These are phyloP conservation scores for Pelochelys cantorii DNA, from an alignment of 2,797 vertebrate genomes.

Conservation along the genomic window DNA sequence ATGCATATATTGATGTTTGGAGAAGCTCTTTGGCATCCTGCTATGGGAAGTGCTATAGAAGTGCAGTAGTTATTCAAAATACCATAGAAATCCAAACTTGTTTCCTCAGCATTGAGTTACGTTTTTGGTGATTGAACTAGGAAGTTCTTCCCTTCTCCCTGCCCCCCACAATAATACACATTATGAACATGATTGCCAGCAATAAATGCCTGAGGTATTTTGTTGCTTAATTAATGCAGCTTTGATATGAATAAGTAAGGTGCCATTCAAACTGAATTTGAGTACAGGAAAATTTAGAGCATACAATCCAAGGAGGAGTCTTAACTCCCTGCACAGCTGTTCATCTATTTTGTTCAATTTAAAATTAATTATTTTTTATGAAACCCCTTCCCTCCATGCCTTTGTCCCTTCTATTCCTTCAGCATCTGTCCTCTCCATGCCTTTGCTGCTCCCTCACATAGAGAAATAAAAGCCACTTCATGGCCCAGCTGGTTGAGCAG, in stretches of 20 bases:
- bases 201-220: constrained; percentile 72
- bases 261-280: constrained; percentile 51
- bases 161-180: not conserved
- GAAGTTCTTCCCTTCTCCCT: constrained; percentile 30
- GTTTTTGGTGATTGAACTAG: constrained; percentile 45
- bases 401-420: constrained; percentile 17
- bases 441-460: not conserved
- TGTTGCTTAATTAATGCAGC: constrained; percentile 76
- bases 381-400: constrained; percentile 48
- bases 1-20: constrained; percentile 57
- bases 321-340: constrained; percentile 79
- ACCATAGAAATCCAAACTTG: constrained; percentile 48
- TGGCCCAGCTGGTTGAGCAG: constrained; percentile 43
- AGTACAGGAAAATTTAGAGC: constrained; percentile 66
- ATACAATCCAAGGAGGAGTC: constrained; percentile 73
- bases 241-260: constrained; percentile 76
- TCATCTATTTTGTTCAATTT: constrained; percentile 77
- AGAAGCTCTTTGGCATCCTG: constrained; percentile 30
- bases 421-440: constrained; percentile 47
- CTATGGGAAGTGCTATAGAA: constrained; percentile 14
- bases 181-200: constrained; percentile 71
- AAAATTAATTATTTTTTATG: constrained; percentile 78
- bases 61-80: constrained; percentile 42
- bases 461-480: constrained; percentile 54
- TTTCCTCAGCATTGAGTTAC: constrained; percentile 31